Evolutionary conservation across 2,888 invertebrate species (phyloP), one percentile per base, ranked within the genome.

Genomic region (Agrotis exclamationis): DNA sequence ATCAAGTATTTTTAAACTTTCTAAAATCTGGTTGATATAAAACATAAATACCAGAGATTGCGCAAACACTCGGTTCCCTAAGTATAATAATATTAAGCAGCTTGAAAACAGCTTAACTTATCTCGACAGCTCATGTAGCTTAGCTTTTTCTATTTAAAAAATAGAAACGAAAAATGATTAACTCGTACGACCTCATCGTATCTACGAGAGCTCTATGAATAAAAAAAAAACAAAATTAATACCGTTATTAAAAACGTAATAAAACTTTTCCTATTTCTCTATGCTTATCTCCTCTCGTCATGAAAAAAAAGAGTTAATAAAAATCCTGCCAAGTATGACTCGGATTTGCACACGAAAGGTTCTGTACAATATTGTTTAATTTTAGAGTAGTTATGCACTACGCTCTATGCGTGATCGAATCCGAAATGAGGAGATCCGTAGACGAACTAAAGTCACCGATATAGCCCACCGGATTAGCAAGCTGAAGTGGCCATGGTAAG

Each of bases 261-360:
- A 66, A 73, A 73, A 78, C 67, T 70, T 83, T 73, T 56, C 56
- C 58, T 58, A 57, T 68, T 63, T 53, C 65, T 70, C 56, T 79
- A 63, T 63, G 79, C 70, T 85, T 74, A 73, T 69, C 74, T 82
- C 59, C 62, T 22, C n/a, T 45, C 76, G 48, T 64, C 58, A 51
- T 45, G 24, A 66, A 76, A 70, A 74, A 65, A 72, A 70, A 71
- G 14, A 22, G 44, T 45, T n/a, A 50, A 45, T 58, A 64, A 72
- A 65, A 65, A 64, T 39, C 3, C 7, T n/a, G 56, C 1, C 1
- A 56, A 33, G 33, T 20, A 13, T n/a, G 13, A 56, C 6, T 14
- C 7, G n/a, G n/a, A 1, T 2, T 56, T 3, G 28, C 28, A n/a
- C 13, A 56, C 2, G 6, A 1, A n/a, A 6, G n/a, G 56, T 56